Percentiles rank a stretch among this genome's conserved stretches.
Conservation (phyloP, 2,797 vertebrate genomes). For the Intellagama lesueurii region DNA sequence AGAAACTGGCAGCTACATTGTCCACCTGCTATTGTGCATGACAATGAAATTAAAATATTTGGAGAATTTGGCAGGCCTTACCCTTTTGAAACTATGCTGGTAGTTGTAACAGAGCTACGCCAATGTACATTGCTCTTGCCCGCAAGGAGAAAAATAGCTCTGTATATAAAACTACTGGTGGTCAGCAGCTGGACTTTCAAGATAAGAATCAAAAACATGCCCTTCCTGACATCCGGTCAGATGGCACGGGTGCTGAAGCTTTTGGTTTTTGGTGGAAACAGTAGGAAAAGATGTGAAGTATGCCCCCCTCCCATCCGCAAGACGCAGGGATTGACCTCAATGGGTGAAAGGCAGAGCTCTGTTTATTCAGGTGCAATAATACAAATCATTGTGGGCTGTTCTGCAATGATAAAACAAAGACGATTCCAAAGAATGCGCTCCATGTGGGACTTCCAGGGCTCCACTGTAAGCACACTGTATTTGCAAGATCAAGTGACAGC, state of each 20-base stretch:
- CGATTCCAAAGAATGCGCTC: slow-evolving; percentile 88
- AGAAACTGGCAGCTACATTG: slow-evolving; percentile 69
- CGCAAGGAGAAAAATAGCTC: slow-evolving; percentile 60
- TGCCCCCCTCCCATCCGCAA: slow-evolving; percentile 60
- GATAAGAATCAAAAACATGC: slow-evolving; percentile 73
- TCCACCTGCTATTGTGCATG: slow-evolving; percentile 81
- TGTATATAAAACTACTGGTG: slow-evolving; percentile 64
- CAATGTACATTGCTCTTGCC: slow-evolving; percentile 63
- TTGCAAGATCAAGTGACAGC: slow-evolving; percentile 73
- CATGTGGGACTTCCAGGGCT: slow-evolving; percentile 78
- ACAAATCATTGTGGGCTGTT: slow-evolving; percentile 83
- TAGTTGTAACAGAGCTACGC: slow-evolving; percentile 69
- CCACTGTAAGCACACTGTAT: slow-evolving; percentile 61
- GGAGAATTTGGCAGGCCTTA: slow-evolving; percentile 78
- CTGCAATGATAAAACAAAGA: slow-evolving; percentile 88
- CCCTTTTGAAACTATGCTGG: slow-evolving; percentile 69
- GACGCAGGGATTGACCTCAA: slow-evolving; percentile 76
- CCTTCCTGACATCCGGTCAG: slow-evolving; percentile 68
- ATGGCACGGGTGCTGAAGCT: slow-evolving; percentile 55
- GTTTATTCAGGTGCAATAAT: slow-evolving; percentile 96
- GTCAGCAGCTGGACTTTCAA: slow-evolving; percentile 75
- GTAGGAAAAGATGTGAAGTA: slow-evolving; percentile 59
- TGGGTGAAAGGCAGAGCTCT: slow-evolving; percentile 83
- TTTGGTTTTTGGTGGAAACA: slow-evolving; percentile 60
- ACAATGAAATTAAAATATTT: slow-evolving; percentile 83